These are phyloP conservation scores for Leucania comma DNA, from an alignment of 2,888 invertebrate species.

Conservation along the genomic window DNA sequence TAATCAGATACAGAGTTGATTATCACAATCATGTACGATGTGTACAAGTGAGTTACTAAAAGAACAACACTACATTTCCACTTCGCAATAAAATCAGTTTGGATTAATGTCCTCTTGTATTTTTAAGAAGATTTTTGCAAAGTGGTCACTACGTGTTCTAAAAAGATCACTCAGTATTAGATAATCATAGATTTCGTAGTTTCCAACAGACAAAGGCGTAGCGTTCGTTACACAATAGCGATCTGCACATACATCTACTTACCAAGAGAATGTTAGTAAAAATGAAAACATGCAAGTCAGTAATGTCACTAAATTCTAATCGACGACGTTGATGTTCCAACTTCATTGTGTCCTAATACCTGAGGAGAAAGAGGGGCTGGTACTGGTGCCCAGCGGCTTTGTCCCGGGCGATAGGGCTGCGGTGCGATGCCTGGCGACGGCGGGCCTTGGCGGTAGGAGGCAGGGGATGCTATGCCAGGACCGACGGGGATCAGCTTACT, in stretches of 20 bases:
- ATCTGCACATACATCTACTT: constrained; percentile 52
- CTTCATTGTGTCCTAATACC: constrained; percentile 76
- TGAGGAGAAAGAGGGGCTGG: constrained; percentile 87
- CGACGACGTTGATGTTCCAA: constrained; percentile 67
- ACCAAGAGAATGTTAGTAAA: constrained; percentile 51
- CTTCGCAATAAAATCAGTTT: constrained; percentile 39
- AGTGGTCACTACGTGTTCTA: constrained; percentile 28
- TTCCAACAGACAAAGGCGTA: constrained; percentile 45
- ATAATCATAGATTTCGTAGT: constrained; percentile 29
- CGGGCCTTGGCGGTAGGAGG: constrained; percentile 80
- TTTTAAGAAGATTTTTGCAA: constrained; percentile 16
- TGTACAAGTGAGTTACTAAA: constrained; percentile 48
- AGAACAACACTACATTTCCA: constrained; percentile 31
- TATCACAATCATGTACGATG: constrained; percentile 47
- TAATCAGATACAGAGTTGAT: constrained; percentile 46
- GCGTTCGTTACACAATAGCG: constrained; percentile 63
- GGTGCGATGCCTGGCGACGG: constrained; percentile 81
- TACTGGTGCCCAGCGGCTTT: constrained; percentile 88
- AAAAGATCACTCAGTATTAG: constrained; percentile 44
- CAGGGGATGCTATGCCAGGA: constrained; percentile 75
- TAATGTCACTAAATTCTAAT: constrained; percentile 69
- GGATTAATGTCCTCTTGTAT: constrained; percentile 16
- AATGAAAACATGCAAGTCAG: constrained; percentile 68
- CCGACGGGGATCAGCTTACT: constrained; percentile 88
- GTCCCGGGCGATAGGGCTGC: constrained; percentile 84